These are phyloP conservation scores for Hippasteria phrygiana DNA, from an alignment of 53 echinoderm and acorn worm species.

Conservation along the genomic window DNA sequence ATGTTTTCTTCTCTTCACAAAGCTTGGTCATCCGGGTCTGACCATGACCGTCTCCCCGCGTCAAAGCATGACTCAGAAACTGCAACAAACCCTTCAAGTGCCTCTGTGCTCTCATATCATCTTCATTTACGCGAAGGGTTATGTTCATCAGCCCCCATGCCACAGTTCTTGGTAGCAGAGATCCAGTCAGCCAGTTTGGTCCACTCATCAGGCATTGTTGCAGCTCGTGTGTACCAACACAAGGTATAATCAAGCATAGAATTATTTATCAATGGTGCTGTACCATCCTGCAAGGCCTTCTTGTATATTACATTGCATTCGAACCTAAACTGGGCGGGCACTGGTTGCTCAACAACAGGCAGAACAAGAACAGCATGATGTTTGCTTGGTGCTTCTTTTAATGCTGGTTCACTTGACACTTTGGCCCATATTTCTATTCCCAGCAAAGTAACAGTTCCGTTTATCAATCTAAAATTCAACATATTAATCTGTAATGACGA, in stretches of 20 bases:
- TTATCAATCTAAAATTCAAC: too few species aligned
- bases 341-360: background rate
- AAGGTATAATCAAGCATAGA: conserved; percentile 20
- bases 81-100: conserved; percentile 20
- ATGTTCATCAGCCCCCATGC: background rate
- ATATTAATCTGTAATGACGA: too few species aligned
- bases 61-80: background rate
- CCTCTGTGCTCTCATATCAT: background rate
- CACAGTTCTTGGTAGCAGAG: conserved; percentile 44
- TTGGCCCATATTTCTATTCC: too few species aligned
- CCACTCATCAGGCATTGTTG: background rate
- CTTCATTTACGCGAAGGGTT: background rate
- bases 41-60: background rate
- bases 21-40: background rate
- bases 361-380: too few species aligned
- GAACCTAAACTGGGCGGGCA: background rate
- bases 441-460: too few species aligned
- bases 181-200: background rate
- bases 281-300: conserved; percentile 28
- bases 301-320: conserved; percentile 27
- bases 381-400: too few species aligned
- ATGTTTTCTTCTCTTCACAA: background rate
- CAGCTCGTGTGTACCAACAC: background rate
- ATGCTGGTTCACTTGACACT: too few species aligned
- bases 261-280: background rate